Evolutionary conservation across 1,140 invertebrate genomes (phyloP).

Genomic region (Eueides isabella): DNA sequence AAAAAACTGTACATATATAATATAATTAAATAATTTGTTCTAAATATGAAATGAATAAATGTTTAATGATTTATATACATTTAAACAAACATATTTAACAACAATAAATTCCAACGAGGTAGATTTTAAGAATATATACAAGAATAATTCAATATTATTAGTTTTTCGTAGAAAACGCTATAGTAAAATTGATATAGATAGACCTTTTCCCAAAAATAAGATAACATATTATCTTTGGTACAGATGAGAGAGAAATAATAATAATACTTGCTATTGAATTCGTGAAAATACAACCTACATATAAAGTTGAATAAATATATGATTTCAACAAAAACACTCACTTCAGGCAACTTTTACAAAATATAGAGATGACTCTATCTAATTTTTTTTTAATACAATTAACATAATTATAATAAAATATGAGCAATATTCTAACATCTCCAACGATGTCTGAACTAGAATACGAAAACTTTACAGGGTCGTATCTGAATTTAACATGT

Average conservation of each 20-base stretch:
- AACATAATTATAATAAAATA: background rate
- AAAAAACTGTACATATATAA: too few species aligned
- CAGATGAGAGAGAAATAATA: background rate
- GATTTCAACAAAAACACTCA: background rate
- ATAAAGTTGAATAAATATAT: background rate
- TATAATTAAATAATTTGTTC: too few species aligned
- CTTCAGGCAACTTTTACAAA: background rate
- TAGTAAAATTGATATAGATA: background rate
- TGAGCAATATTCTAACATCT: background rate
- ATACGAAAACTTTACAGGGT: constrained; percentile 4
- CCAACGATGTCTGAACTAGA: background rate
- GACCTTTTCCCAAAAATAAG: background rate
- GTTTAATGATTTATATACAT: background rate
- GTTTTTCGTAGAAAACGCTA: background rate
- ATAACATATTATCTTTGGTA: background rate
- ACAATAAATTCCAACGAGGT: background rate
- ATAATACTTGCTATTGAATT: background rate
- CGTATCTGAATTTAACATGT: background rate
- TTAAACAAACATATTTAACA: too few species aligned
- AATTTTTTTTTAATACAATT: background rate
- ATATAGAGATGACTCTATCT: background rate
- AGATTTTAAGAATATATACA: background rate
- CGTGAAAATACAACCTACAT: background rate
- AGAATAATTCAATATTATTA: background rate
- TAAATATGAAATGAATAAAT: too few species aligned